Evolutionary conservation across 2,888 invertebrate species (phyloP), one percentile per base, ranked within the genome.

Genomic region (Portevinia maculata): DNA sequence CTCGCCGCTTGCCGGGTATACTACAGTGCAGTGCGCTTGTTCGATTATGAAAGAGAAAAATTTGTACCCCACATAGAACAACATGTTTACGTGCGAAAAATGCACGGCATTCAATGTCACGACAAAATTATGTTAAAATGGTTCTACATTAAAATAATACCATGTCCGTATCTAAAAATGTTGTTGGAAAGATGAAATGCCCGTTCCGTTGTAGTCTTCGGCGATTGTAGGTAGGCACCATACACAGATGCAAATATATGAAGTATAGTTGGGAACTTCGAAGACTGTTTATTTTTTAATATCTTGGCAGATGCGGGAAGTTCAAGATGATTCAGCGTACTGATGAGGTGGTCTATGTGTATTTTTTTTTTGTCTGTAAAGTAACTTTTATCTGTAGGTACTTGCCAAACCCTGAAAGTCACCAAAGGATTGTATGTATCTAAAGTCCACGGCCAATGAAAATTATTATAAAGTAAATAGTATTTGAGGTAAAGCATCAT

Each of bases 31-130:
- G 34, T 59, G 32, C 44, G 5, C 65, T 73, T 48, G 81, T 71
- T 75, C 75, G 75, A 83, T 78, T 83, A 83, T 83, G 73, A 83
- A 73, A 71, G 39, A 78, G 55, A 75, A 81, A 81, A 75, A 81
- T 81, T 81, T 81, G 76, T 81, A 73, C 69, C 76, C 76, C 84
- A 84, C 81, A 81, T 75, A 75, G 75, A 65, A 79, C 65, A 73
- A 83, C 78, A 84, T 83, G 84, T 84, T 84, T 67, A 81, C 85
- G 85, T 85, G 86, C 85, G 86, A 86, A 86, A 85, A 86, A 83
- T 85, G 86, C 87, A 87, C 86, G 86, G 87, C 87, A 87, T 86
- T 86, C 87, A 85, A 85, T 87, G 87, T 87, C 87, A 87, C 87
- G 87, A 87, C 87, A 87, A 87, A 86, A 87, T 87, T 86, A 86